Base-by-base conservation (phyloP, 2,797 vertebrate species). In the Eleutherodactylus coqui region DNA sequence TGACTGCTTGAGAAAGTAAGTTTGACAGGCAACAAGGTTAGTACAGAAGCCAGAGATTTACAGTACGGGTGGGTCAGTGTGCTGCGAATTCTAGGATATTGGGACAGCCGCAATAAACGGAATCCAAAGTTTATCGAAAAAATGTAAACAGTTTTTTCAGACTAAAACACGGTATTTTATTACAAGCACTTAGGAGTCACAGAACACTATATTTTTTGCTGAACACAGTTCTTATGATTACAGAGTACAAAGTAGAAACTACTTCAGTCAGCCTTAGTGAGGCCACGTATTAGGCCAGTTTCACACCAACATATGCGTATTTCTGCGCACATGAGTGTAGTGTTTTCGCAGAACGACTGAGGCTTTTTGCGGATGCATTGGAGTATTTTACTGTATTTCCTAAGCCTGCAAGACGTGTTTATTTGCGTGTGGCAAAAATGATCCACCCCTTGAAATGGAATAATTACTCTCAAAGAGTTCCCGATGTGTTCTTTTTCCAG, bases 21-120 rank as follows among this genome's bases (percentile, higher is more conserved):
- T 80, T 81, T 87, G 86, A 87, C 86, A 87, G 82, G 76, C 53
- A 87, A 87, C 86, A 84, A 87, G 76, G 82, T 87, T 87, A 80
- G 81, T 53, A 75, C 24, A 53, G 67, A 62, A 81, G 60, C 77
- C 51, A 76, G 55, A 87, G 86, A 87, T 80, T 84, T 84, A 81
- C 55, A 84, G 86, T 67, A 45, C n/a, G 47, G n/a, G 55, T 69
- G 76, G 86, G 82, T 84, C 86, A 80, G 79, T 76, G 76, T 75
- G 67, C 49, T 87, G 41, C 49, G 84, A 27, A 84, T 75, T 51
- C 69, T 81, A n/a, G 34, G 45, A 80, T 77, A 27, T 73, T 19
- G n/a, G 5, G 45, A 70, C 75, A 41, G n/a, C 79, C 19, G 21
- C 67, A 75, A 19, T 10, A 84, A 53, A 75, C 32, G 11, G 5